Evolutionary conservation across 2,113 vertebrate species (phyloP), one percentile per base, ranked within the genome.

Genomic region (Callipepla californica): DNA sequence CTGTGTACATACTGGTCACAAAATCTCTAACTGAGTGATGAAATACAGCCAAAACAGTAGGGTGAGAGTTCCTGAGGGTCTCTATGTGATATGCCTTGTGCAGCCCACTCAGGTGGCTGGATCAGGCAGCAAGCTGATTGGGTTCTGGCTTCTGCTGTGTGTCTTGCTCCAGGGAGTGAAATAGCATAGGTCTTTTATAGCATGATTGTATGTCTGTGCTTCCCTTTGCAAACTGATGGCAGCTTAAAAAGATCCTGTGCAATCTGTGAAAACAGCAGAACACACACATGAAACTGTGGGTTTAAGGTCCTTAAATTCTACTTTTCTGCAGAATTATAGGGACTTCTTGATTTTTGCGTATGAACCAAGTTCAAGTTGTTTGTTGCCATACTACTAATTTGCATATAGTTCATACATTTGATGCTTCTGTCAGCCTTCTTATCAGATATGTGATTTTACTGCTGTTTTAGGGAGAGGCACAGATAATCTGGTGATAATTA

Each of bases 71-170:
- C 44, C 11, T 76, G 40, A 65, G 9, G 26, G 15, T 42, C 15
- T 55, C 21, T 48, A 21, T 79, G 4, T 61, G 63, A 47, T 72
- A 22, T 87, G 32, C 21, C 86, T 2, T 40, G 19, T 0, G 30
- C 53, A 0, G 0, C 69, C 36, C 47, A 26, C 42, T 48, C 1
- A 2, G 55, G 28, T 13, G 45, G 3, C 61, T 75, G 58, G 22
- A 51, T 75, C 2, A 1, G 13, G 72, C 51, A 77, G 53, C 85
- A 73, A 76, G 36, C 13, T 90, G 32, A 3, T 4, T 19, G 12
- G 57, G 17, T 82, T 87, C 70, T 79, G 50, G 26, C 22, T 87
- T 84, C 69, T 66, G 75, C 38, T 38, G 67, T 65, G 19, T 65
- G 66, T 66, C 38, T 61, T 87, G 47, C 34, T 51, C 6, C 4